A percentile compares a stretch with the other conserved stretches of the same genome.
These are phyloP conservation scores for Yponomeuta cagnagella DNA, from an alignment of 2,888 invertebrate genomes.

Conservation along the genomic window DNA sequence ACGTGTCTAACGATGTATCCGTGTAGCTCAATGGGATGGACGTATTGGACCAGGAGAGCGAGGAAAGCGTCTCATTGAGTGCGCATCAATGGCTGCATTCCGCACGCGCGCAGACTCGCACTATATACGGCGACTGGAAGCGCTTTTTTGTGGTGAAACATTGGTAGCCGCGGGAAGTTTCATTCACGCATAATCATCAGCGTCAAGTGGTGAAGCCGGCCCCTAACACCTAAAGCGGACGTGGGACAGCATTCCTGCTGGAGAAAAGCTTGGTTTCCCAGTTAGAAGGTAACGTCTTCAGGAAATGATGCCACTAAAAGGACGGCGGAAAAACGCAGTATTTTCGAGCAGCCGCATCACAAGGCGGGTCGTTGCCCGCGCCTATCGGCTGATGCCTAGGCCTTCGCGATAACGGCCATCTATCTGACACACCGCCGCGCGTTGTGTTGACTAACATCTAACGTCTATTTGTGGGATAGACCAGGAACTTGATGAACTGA, in stretches of 20 bases:
- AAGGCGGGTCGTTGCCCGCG: background rate
- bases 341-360: no score
- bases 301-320: background rate
- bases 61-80: background rate
- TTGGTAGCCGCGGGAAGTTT: background rate
- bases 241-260: background rate
- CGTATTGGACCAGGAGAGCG: background rate
- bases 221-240: background rate
- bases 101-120: conserved; percentile 9
- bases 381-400: background rate
- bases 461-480: no score
- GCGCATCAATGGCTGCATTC: conserved; percentile 9
- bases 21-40: background rate
- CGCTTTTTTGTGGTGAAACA: background rate
- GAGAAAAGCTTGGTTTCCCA: no score
- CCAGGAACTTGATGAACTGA: no score
- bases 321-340: background rate
- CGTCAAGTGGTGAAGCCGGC: background rate
- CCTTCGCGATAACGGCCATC: background rate
- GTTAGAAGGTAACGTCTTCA: background rate
- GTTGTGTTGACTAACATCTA: background rate
- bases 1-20: no score
- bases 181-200: no score
- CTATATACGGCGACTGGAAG: conserved; percentile 4
- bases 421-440: background rate